Evolutionary conservation across 2,113 vertebrate species (phyloP), one percentile per base, ranked within the genome.

Genomic region (Empidonax alnorum): DNA sequence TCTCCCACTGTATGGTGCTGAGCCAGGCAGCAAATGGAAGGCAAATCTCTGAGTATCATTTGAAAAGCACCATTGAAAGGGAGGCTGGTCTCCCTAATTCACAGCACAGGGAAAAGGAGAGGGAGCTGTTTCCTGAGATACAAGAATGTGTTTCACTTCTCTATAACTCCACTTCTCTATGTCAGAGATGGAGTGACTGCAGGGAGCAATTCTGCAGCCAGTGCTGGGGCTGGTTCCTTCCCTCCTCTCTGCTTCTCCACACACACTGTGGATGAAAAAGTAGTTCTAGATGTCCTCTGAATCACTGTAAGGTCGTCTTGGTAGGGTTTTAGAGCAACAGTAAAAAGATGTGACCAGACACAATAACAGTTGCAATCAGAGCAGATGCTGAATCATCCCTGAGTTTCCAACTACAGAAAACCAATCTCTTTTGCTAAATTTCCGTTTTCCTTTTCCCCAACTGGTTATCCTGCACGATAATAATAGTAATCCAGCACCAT

Each of bases 151-250:
- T 16, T 35, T 72, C 61, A 30, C 10, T 41, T 41, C 39, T 41
- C 39, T 41, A 12, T 41, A 12, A 16, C 27, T 56, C 25, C 0
- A 0, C 13, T 76, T 37, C n/a, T n/a, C 30, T 2, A 0, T 2
- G 14, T 2, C 28, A 33, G 23, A 9, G 21, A 17, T 0, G 1
- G 37, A 28, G 27, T 0, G 3, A 30, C 4, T 0, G 2, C 21
- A 24, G 18, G 6, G 23, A 62, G 4, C 5, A 16, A 5, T 37
- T n/a, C 52, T 8, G 6, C 25, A 25, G 25, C 11, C 5, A 2
- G 5, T 9, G 1, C 10, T 37, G 65, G 14, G 25, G 2, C 21
- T 42, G 5, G 4, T 11, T 79, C 44, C n/a, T 72, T 5, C 24
- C 35, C 19, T 20, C 12, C 19, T 3, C 25, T 47, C 24, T 27